Percentiles rank a stretch among this genome's conserved stretches.
Evolutionary conservation across 2,888 invertebrate genomes (phyloP).

Genomic region (Clivina fossor): DNA sequence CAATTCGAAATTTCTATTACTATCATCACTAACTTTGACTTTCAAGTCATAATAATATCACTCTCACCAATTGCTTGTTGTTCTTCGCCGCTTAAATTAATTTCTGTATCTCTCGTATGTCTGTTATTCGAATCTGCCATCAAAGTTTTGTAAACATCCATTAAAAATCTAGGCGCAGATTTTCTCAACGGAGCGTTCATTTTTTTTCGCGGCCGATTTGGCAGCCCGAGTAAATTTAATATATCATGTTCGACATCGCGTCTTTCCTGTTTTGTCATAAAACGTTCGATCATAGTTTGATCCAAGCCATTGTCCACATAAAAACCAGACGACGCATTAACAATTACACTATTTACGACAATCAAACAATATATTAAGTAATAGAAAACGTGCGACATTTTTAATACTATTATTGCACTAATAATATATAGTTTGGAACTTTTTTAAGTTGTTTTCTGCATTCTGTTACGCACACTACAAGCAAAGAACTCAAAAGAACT

Average conservation of each 20-base stretch:
- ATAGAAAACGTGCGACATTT: conserved; percentile 18
- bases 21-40: conserved; percentile 71
- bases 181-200: conserved; percentile 53
- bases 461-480: conserved; percentile 4
- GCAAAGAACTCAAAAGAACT: conserved; percentile 13
- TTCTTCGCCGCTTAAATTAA: conserved; percentile 79
- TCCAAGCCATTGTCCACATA: conserved; percentile 87
- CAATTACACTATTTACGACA: conserved; percentile 39
- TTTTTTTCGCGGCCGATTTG: conserved; percentile 70
- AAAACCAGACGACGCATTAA: conserved; percentile 66
- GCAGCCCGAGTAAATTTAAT: conserved; percentile 81
- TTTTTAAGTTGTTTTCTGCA: conserved; percentile 9
- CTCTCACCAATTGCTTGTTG: conserved; percentile 85
- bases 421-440: conserved; percentile 9
- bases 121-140: conserved; percentile 61
- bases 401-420: background rate
- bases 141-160: conserved; percentile 84
- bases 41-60: conserved; percentile 93
- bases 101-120: conserved; percentile 59
- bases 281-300: conserved; percentile 79
- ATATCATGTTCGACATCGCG: conserved; percentile 87
- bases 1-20: too few relatives aligned
- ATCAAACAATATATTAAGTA: conserved; percentile 13
- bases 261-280: conserved; percentile 73
- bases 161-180: conserved; percentile 84